phyloP scores from a whole-genome alignment of 1,140 invertebrate species.

The Diachasmimorpha longicaudata region DNA sequence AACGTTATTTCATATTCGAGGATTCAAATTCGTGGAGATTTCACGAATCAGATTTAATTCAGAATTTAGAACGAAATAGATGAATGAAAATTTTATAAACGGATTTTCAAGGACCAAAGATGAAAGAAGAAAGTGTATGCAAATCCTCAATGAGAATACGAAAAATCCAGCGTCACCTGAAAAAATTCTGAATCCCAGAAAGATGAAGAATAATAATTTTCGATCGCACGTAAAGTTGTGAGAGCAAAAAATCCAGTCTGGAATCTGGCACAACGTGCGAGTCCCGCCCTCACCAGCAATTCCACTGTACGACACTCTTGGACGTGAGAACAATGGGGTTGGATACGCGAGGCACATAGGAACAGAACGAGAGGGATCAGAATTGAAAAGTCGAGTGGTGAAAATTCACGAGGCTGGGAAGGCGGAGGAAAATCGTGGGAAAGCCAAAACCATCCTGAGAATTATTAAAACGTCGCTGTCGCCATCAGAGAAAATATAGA shows the following conservation, averaged over 20 bases:
- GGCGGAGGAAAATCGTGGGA: not conserved
- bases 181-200: not conserved
- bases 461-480: conserved; percentile 3
- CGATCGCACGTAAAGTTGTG: not conserved
- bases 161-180: not conserved
- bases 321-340: not conserved
- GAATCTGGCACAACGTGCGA: conserved; percentile 1
- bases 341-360: not conserved
- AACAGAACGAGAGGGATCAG: not conserved
- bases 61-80: not conserved
- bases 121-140: not conserved
- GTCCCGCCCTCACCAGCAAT: not conserved
- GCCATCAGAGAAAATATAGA: not conserved
- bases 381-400: not conserved
- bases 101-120: not conserved
- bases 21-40: not conserved
- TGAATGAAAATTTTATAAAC: not conserved
- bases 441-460: not conserved
- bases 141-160: not conserved
- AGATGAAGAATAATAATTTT: conserved; percentile 11
- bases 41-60: not conserved
- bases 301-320: not conserved
- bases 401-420: not conserved
- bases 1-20: not conserved
- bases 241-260: conserved; percentile 6